Conservation (phyloP, 2,888 invertebrate species). For the Phyto melanocephala region DNA sequence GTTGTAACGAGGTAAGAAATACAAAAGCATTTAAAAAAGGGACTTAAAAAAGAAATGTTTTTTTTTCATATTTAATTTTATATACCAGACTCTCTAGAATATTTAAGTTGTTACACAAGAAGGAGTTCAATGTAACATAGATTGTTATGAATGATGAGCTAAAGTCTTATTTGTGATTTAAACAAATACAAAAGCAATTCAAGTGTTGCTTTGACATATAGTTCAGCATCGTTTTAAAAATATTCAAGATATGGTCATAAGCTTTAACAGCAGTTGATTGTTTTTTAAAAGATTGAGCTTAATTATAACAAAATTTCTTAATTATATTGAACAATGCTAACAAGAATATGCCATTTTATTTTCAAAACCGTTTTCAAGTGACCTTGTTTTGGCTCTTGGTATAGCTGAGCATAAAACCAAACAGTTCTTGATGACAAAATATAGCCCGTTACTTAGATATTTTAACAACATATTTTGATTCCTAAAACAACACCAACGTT, state of each 20-base stretch:
- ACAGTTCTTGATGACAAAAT: too few species aligned
- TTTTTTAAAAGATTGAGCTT: background rate
- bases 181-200: background rate
- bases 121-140: conserved; percentile 50
- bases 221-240: background rate
- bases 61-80: background rate
- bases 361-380: too few species aligned
- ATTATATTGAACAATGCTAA: too few species aligned
- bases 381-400: too few species aligned
- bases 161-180: background rate
- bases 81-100: conserved; percentile 43
- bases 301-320: too few species aligned
- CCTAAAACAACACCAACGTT: too few species aligned
- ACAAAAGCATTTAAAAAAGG: background rate
- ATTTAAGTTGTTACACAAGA: conserved; percentile 30
- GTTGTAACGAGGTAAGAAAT: conserved; percentile 41
- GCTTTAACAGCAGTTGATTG: background rate
- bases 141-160: conserved; percentile 8
- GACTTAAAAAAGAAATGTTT: background rate
- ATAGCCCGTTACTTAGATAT: too few species aligned
- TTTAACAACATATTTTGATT: too few species aligned
- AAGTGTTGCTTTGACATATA: background rate
- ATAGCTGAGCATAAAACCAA: too few species aligned
- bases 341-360: too few species aligned
- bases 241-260: background rate